Conservation (phyloP, 2,797 vertebrate genomes). For the Halcyon leucocephala region DNA sequence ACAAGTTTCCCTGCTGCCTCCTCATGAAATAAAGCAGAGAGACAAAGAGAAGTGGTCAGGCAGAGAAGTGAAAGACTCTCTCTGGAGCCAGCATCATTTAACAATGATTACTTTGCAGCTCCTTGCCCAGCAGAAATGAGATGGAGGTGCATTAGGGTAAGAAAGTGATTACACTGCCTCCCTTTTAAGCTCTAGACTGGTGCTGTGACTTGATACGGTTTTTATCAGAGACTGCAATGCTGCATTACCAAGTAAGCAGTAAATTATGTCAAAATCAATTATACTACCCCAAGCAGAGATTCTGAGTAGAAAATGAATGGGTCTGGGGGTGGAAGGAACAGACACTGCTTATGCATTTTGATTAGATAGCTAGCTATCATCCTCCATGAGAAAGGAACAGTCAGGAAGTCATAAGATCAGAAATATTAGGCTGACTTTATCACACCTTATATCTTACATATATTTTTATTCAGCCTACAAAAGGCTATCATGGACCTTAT, state of each 20-base stretch:
- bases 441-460: background rate
- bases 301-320: slow-evolving; percentile 81
- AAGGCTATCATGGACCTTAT: background rate
- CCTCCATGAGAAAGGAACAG: slow-evolving; percentile 2
- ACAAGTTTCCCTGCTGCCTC: slow-evolving; percentile 44
- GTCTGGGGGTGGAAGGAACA: slow-evolving; percentile 78
- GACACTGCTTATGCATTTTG: slow-evolving; percentile 83
- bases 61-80: slow-evolving; percentile 44
- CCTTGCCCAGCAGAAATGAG: slow-evolving; percentile 75
- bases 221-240: slow-evolving; percentile 91
- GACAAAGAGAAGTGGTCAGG: slow-evolving; percentile 60
- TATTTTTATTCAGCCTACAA: background rate
- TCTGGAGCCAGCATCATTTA: slow-evolving; percentile 62
- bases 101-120: slow-evolving; percentile 74
- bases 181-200: slow-evolving; percentile 84
- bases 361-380: slow-evolving; percentile 85
- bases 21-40: slow-evolving; percentile 31
- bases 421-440: slow-evolving; percentile 60
- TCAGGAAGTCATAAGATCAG: slow-evolving; percentile 57
- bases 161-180: slow-evolving; percentile 86
- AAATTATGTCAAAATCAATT: slow-evolving; percentile 93
- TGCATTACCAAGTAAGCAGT: slow-evolving; percentile 90
- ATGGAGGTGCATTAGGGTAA: slow-evolving; percentile 75
- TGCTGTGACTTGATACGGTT: slow-evolving; percentile 88
- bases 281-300: slow-evolving; percentile 82